Conservation (phyloP, 2,888 invertebrate species). For the Troides aeacus region DNA sequence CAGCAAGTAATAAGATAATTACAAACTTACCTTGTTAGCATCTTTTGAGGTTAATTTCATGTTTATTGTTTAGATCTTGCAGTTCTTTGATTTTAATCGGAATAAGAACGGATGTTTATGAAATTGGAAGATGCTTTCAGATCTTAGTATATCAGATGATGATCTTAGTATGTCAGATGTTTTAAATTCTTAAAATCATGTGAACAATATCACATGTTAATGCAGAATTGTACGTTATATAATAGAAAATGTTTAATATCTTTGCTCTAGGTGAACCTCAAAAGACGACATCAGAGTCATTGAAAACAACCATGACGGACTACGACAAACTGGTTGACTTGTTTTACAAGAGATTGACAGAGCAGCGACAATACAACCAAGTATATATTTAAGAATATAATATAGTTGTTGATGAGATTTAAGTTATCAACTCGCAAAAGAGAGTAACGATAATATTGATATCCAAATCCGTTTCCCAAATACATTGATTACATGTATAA, state of each 20-base stretch:
- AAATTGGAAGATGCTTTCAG: too few relatives aligned
- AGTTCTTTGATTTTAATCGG: too few relatives aligned
- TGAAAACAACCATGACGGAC: conserved; percentile 60
- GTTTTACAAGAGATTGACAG: conserved; percentile 73
- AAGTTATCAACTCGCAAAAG: not conserved
- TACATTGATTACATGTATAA: not conserved
- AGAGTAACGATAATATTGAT: not conserved
- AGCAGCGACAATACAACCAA: conserved; percentile 73
- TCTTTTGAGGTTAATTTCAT: too few relatives aligned
- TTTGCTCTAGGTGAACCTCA: conserved; percentile 54
- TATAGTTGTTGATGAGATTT: not conserved
- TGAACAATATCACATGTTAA: too few relatives aligned
- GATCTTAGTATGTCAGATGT: too few relatives aligned
- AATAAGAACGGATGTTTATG: too few relatives aligned
- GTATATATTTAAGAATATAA: conserved; percentile 38
- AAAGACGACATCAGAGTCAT: conserved; percentile 47
- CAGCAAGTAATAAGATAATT: too few relatives aligned
- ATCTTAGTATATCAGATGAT: too few relatives aligned
- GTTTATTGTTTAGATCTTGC: too few relatives aligned
- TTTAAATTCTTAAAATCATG: too few relatives aligned
- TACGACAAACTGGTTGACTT: conserved; percentile 77
- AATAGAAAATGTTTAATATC: not conserved
- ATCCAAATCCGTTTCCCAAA: not conserved
- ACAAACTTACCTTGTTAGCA: too few relatives aligned
- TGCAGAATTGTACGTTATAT: not conserved